Base-by-base conservation (phyloP, 1,140 invertebrate genomes). In the Homarus americanus region DNA sequence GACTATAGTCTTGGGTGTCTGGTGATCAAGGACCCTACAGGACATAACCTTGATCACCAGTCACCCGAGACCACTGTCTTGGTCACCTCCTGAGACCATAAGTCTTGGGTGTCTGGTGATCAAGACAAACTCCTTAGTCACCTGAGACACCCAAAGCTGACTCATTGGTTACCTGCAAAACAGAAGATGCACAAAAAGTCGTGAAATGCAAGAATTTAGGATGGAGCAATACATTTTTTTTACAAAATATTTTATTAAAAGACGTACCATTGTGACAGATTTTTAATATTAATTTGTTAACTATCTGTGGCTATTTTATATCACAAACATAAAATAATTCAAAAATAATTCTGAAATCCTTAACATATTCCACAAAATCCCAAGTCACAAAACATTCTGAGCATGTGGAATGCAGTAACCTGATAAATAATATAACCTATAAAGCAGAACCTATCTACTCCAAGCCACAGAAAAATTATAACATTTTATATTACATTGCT, bases 181-280 rank as follows among this genome's bases (percentile, higher is more conserved):
- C n/a, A n/a, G n/a, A n/a, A n/a, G n/a, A n/a, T n/a, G n/a, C n/a
- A n/a, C n/a, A n/a, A n/a, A n/a, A n/a, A n/a, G n/a, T n/a, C n/a
- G n/a, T n/a, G n/a, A 58, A 20, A 58, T 58, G 20, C 53, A 20
- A 58, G 53, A 15, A n/a, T n/a, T n/a, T 49, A 87, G 32, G 79
- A 38, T 79, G 49, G 34, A 80, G n/a, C 28, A 36, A 44, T 82
- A 41, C 40, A 66, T 44, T 69, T 34, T 53, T 82, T 80, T 88
- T 88, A 88, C 86, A 88, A 88, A 88, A 88, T 88, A 88, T 88
- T 88, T 88, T 88, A 88, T 88, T 88, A 88, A 88, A 88, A 88
- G 86, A 88, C 78, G 76, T 88, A 88, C 86, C 78, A 75, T 88
- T 88, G 86, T 88, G 86, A 88, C 86, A 88, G 44, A 72, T 79